Evolutionary conservation across 2,888 invertebrate genomes (phyloP).

Genomic region (Tetanocera ferruginea): DNA sequence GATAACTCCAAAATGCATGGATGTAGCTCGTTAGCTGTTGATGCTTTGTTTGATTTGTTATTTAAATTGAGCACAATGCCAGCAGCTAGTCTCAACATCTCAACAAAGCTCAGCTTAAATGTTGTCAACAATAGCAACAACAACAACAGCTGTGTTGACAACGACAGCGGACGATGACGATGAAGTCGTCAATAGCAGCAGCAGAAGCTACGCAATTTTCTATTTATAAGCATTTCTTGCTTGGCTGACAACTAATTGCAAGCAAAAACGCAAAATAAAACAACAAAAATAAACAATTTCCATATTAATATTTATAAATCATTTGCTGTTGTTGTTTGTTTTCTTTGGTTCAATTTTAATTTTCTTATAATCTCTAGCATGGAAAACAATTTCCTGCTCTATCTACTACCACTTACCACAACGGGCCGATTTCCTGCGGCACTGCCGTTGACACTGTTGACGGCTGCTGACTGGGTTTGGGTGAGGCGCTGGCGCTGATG

Average conservation of each 20-base stretch:
- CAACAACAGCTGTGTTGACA: conserved; percentile 26
- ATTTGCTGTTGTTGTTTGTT: neutral
- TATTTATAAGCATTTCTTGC: conserved; percentile 57
- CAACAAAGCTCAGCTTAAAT: neutral
- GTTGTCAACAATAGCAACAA: neutral
- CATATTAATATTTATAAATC: too few relatives aligned
- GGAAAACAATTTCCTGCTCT: neutral
- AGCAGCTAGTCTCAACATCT: neutral
- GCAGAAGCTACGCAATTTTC: conserved; percentile 60
- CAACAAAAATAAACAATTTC: too few relatives aligned
- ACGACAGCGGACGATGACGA: conserved; percentile 45
- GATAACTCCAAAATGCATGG: neutral
- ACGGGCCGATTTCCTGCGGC: conserved; percentile 21
- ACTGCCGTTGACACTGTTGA: conserved; percentile 1
- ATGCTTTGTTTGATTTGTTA: conserved; percentile 12
- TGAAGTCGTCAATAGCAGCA: neutral
- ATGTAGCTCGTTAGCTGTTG: neutral
- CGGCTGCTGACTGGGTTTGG: conserved; percentile 12
- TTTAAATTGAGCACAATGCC: conserved; percentile 29
- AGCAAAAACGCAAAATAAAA: neutral
- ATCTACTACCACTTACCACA: conserved; percentile 6
- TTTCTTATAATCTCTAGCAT: neutral
- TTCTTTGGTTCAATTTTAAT: neutral
- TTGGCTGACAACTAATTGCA: neutral
- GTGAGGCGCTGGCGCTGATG: conserved; percentile 25